These are phyloP conservation scores for Platerodrilus igneus DNA, from an alignment of 2,888 invertebrate genomes.

Conservation along the genomic window DNA sequence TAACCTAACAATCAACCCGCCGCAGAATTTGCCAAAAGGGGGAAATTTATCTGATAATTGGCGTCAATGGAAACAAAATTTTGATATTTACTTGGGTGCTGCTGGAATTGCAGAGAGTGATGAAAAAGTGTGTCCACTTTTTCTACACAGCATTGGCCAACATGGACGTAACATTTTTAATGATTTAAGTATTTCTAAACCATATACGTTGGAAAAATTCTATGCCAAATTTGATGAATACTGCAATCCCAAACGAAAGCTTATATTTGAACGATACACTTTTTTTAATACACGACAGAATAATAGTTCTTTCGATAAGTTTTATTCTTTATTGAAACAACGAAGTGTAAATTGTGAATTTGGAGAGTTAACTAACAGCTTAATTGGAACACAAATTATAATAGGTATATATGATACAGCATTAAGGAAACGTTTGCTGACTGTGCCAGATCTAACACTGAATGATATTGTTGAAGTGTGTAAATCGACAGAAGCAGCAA, in stretches of 20 bases:
- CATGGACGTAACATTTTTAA: slow-evolving; percentile 10
- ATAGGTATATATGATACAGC: slow-evolving; percentile 6
- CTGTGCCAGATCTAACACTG: slow-evolving; percentile 7
- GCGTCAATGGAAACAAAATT: slow-evolving; percentile 13
- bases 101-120: slow-evolving; percentile 6
- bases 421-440: slow-evolving; percentile 5
- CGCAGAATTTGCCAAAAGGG: slow-evolving; percentile 4
- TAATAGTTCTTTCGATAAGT: slow-evolving; percentile 22
- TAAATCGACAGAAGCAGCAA: slow-evolving; percentile 2
- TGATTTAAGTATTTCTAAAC: slow-evolving; percentile 3
- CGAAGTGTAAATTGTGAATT: slow-evolving; percentile 14
- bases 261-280: slow-evolving; percentile 15
- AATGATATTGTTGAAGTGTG: slow-evolving; percentile 10
- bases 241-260: slow-evolving; percentile 10
- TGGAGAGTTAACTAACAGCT: slow-evolving; percentile 17
- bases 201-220: not conserved
- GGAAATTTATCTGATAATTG: slow-evolving; percentile 13
- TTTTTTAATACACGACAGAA: slow-evolving; percentile 24
- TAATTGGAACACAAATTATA: slow-evolving; percentile 16
- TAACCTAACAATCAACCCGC: slow-evolving; percentile 4
- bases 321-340: slow-evolving; percentile 21
- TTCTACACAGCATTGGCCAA: slow-evolving; percentile 13
- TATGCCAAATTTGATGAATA: slow-evolving; percentile 9
- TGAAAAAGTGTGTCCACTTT: slow-evolving; percentile 5
- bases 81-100: slow-evolving; percentile 10